Conservation (phyloP, 2,113 vertebrate genomes). For the Tragulus kanchil region DNA sequence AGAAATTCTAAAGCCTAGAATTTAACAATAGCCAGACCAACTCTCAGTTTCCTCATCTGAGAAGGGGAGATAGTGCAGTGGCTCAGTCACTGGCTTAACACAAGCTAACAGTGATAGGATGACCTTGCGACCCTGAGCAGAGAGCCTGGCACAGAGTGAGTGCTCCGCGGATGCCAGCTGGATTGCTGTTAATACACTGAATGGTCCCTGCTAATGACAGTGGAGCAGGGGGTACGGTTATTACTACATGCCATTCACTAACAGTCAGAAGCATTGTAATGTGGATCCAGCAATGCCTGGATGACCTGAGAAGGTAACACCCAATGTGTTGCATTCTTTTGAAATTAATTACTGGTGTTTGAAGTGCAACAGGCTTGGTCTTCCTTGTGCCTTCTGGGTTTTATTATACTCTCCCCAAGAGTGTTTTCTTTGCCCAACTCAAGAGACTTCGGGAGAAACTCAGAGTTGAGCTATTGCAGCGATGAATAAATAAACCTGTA, state of each 20-base stretch:
- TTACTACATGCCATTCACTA: not conserved
- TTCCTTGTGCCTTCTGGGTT: not conserved
- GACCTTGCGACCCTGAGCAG: not conserved
- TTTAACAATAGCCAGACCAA: not conserved
- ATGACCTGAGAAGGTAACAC: not conserved
- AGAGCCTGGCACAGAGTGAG: not conserved
- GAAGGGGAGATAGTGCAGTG: not conserved
- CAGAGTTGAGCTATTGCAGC: not conserved
- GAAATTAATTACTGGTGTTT: not conserved
- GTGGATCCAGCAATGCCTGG: not conserved
- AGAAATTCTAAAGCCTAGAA: not conserved
- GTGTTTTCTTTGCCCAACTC: conserved; percentile 28
- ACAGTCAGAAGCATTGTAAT: not conserved
- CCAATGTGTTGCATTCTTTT: not conserved
- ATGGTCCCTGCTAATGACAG: not conserved
- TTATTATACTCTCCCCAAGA: not conserved
- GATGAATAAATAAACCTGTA: not conserved
- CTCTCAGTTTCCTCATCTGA: not conserved
- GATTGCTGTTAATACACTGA: not conserved
- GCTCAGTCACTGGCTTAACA: not conserved
- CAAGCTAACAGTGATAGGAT: fast-evolving
- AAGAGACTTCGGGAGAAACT: not conserved
- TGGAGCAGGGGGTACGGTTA: not conserved
- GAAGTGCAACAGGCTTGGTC: not conserved
- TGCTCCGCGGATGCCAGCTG: not conserved